Evolutionary conservation across 2,888 invertebrate species (phyloP), one percentile per base, ranked within the genome.

Genomic region (Metallyticus violacea): DNA sequence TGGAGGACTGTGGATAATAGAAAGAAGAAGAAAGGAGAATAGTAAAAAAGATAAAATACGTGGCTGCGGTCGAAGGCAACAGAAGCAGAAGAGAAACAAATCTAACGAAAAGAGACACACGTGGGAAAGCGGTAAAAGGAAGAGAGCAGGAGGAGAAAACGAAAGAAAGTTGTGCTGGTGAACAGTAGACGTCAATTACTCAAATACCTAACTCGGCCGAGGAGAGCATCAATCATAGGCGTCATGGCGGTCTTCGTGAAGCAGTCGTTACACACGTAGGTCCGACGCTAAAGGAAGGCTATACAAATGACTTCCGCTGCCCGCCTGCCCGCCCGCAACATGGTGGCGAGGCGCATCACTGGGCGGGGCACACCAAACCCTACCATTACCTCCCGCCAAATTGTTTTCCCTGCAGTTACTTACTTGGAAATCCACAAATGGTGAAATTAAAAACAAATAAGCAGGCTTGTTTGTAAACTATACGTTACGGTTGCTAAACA

Each of bases 271-370:
- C 15, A 62, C 40, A 62, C 40, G 40, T 62, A 62, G 40, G 15
- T 62, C 40, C 40, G 40, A 62, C 40, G 40, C 40, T 62, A n/a
- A n/a, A n/a, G n/a, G n/a, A n/a, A 29, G 30, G n/a, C 28, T 83
- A 83, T 77, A 83, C 83, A 83, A 83, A 83, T 77, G 83, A 77
- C 83, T 83, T 83, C 83, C 83, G 76, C 28, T 77, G 77, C 27
- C 40, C 40, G 40, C 28, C 62, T 26, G 62, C 9, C 27, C 77
- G 83, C 76, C 27, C 62, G 76, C 83, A 83, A 83, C 77, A 83
- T 83, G 83, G 83, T 83, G 77, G 40, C 40, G 22, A 62, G 40
- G 40, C 40, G 40, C 40, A 62, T 62, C 40, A 62, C 40, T 62
- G 40, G 40, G 40, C 40, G 40, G 40, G 40, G 40, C 40, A 62